phyloP scores from a whole-genome alignment of 2,888 invertebrate genomes.

The Silvanus unidentatus region DNA sequence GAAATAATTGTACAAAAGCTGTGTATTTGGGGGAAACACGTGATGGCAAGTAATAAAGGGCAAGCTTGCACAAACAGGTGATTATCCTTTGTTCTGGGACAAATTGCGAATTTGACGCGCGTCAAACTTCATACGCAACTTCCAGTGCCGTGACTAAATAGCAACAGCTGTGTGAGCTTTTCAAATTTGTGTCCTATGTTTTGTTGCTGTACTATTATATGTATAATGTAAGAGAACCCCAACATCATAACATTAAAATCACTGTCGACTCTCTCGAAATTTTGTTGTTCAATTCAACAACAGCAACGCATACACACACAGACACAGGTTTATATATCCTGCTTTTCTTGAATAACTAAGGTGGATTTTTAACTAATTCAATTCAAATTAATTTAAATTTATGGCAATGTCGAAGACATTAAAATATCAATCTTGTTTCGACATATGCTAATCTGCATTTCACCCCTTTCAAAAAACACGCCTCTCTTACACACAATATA shows the following conservation, averaged over 20 bases:
- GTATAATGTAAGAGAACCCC: no score
- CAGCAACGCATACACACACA: no score
- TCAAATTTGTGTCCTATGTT: neutral
- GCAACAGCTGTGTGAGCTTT: constrained; percentile 35
- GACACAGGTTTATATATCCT: no score
- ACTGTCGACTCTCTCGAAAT: no score
- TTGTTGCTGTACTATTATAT: no score
- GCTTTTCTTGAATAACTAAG: no score
- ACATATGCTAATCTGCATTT: neutral
- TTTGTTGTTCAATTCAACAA: no score
- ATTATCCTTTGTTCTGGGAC: constrained; percentile 41
- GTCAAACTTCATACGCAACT: constrained; percentile 36
- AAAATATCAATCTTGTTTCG: constrained; percentile 11
- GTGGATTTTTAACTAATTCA: no score
- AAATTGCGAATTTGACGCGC: constrained; percentile 42
- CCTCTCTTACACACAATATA: no score
- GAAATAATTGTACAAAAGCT: no score
- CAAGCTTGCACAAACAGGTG: constrained; percentile 39
- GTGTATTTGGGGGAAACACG: constrained; percentile 12
- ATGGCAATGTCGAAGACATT: constrained; percentile 21
- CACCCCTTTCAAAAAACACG: no score
- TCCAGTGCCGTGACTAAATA: constrained; percentile 38
- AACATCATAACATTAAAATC: no score
- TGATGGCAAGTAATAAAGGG: constrained; percentile 27
- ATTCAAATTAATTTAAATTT: constrained; percentile 27